Conservation (phyloP, 2,113 vertebrate species). For the Jaculus jaculus region DNA sequence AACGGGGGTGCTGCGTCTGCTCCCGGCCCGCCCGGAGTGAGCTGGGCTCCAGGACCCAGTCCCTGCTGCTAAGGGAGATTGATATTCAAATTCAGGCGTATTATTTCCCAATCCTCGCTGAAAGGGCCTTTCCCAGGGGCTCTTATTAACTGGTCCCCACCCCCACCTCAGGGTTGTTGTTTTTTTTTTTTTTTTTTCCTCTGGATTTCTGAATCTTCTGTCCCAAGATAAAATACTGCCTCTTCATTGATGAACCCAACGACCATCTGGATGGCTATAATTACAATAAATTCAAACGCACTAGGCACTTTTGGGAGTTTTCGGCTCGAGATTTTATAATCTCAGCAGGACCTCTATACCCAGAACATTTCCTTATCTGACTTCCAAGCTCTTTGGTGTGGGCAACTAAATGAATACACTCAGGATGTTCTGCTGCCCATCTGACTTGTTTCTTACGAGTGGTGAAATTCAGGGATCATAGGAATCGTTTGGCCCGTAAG, state of each 20-base stretch:
- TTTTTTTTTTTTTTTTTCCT: not conserved
- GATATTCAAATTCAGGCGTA: conserved; percentile 73
- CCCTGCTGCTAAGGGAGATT: conserved; percentile 70
- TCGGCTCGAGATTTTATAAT: conserved; percentile 36
- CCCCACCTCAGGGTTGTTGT: conserved; percentile 65
- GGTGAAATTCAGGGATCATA: conserved; percentile 14
- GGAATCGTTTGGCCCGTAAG: not conserved
- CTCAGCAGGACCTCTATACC: conserved; percentile 17
- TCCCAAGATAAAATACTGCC: conserved; percentile 44
- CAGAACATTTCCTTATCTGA: conserved; percentile 41
- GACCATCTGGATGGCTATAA: conserved; percentile 68
- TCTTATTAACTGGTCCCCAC: conserved; percentile 61
- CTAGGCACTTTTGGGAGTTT: not conserved
- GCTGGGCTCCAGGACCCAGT: conserved; percentile 52
- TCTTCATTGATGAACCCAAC: conserved; percentile 62
- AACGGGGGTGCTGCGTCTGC: conserved; percentile 42
- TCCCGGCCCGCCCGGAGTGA: conserved; percentile 58
- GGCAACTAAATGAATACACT: conserved; percentile 35
- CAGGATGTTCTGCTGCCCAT: not conserved
- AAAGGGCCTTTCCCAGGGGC: conserved; percentile 68
- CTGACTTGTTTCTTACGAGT: not conserved
- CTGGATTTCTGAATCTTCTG: conserved; percentile 56
- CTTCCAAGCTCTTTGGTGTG: conserved; percentile 18
- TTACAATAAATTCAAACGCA: conserved; percentile 46
- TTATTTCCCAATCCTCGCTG: conserved; percentile 35